Evolutionary conservation across 2,888 invertebrate species (phyloP), one percentile per base, ranked within the genome.

Genomic region (Sphaerophoria taeniata): DNA sequence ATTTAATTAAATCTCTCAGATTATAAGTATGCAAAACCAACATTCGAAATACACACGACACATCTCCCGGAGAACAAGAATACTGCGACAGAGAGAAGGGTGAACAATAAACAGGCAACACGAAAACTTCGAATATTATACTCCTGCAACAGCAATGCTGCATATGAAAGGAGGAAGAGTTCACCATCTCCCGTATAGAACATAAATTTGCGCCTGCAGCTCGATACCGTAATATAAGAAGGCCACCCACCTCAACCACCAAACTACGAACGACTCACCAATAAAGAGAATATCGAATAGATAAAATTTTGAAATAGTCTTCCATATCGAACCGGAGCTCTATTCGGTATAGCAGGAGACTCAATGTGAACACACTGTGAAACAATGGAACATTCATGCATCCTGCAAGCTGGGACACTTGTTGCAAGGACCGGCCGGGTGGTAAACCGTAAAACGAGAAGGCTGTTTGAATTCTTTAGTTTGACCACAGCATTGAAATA

Each of bases 1-100:
- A 84, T 84, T 80, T 80, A 84, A 84, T 84, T 84, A 84, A 84
- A 84, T 80, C 72, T 72, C 84, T 72, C 67, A 67, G 71, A 79
- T 75, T 80, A 80, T 72, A 80, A 82, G 60, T 60, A 43, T 39
- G 61, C 77, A 69, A 73, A 58, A 61, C 61, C 60, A 73, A 47
- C 47, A 71, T 43, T 61, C 16, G 51, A 61, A 61, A 72, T 49
- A 33, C 2, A 24, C 11, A 43, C 11, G 53, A 53, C 53, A 67
- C 31, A 51, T 43, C 12, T 63, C 24, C 24, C 24, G 2, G 24
- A 24, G 24, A 24, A 24, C 24, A 24, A 24, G 24, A 2, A 24
- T 2, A 24, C 1, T 24, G 24, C 1, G 24, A 2, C 24, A 24
- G n/a, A 51, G 61, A 12, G 61, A 49, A 49, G 24, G 60, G 39